Conservation (phyloP, 2,113 vertebrate genomes). For the Neogobius melanostomus region DNA sequence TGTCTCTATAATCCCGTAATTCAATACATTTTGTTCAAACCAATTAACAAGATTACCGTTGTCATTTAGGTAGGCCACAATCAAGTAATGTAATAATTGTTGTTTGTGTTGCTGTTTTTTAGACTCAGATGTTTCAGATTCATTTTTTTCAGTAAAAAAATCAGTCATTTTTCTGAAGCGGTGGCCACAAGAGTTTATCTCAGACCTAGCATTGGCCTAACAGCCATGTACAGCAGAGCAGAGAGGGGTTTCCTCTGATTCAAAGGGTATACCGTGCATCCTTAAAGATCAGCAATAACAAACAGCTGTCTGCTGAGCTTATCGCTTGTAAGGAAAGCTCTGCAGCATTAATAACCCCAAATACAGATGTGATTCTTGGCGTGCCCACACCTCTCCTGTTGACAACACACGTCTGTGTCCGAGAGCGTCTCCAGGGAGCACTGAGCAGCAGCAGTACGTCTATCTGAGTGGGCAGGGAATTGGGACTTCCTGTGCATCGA, state of each 20-base stretch:
- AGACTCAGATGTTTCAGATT: too few relatives aligned
- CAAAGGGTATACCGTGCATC: too few relatives aligned
- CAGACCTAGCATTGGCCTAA: too few relatives aligned
- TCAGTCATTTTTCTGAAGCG: too few relatives aligned
- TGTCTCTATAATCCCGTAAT: background rate
- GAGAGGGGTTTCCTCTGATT: too few relatives aligned
- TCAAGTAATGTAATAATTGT: background rate
- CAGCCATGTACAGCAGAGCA: too few relatives aligned
- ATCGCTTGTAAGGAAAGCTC: background rate
- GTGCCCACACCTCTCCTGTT: conserved; percentile 32
- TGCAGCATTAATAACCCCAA: background rate
- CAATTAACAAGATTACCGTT: background rate
- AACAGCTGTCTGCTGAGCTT: background rate
- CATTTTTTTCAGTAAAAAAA: too few relatives aligned
- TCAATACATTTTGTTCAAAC: background rate
- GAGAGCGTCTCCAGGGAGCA: conserved; percentile 39
- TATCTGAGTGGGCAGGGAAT: conserved; percentile 58
- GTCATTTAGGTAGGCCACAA: background rate
- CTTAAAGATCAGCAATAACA: background rate
- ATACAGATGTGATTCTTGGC: background rate
- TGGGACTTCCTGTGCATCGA: conserved; percentile 58
- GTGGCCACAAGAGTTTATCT: too few relatives aligned
- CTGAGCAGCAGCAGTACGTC: conserved; percentile 33
- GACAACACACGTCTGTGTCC: conserved; percentile 21
- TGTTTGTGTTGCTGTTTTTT: too few relatives aligned